These are phyloP conservation scores for Muricea muricata DNA, from an alignment of 92 coral and sea anemone species.

Conservation along the genomic window DNA sequence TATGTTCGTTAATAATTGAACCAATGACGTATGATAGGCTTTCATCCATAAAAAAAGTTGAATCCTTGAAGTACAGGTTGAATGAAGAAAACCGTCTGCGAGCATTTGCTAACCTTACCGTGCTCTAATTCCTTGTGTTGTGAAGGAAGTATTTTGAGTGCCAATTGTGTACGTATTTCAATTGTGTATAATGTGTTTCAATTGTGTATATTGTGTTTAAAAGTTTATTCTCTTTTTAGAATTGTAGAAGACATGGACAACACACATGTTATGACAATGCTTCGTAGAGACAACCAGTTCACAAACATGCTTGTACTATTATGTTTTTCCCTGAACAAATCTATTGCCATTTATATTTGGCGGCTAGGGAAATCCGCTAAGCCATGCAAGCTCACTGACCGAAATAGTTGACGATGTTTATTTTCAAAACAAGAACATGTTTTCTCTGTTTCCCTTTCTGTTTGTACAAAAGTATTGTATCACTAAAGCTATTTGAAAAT, in stretches of 20 bases:
- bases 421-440: not conserved
- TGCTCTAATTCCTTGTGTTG: not conserved
- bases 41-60: not conserved
- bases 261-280: not conserved
- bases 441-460: not conserved
- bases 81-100: not conserved
- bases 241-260: conserved; percentile 3
- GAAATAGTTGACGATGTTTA: not conserved
- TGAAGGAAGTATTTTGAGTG: not conserved
- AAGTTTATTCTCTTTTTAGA: conserved; percentile 9
- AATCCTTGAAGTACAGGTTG: conserved; percentile 7
- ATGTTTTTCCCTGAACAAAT: not conserved
- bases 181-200: not conserved
- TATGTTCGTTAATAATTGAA: conserved; percentile 11
- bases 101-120: conserved; percentile 4
- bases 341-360: not conserved
- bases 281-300: not conserved
- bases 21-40: conserved; percentile 22
- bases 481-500: not conserved
- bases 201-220: not conserved
- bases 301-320: conserved; percentile 1
- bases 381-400: not conserved
- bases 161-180: not conserved
- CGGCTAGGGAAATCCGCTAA: not conserved
- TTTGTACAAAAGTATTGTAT: not conserved